phyloP scores from a whole-genome alignment of 2,113 vertebrate species.

The Lathamus discolor region DNA sequence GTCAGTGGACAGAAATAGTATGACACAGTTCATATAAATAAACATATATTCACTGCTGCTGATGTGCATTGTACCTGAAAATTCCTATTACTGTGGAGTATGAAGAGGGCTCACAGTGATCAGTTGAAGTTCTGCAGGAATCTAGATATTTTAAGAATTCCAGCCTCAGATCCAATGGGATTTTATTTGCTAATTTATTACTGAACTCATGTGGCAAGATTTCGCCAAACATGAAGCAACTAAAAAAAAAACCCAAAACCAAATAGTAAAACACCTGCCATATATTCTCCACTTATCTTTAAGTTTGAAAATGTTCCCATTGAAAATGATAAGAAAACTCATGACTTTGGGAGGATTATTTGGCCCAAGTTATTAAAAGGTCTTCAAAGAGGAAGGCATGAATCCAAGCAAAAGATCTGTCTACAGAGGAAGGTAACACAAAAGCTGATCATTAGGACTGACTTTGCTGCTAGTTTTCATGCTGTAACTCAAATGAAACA shows the following conservation, averaged over 20 bases:
- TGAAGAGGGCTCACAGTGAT: not conserved
- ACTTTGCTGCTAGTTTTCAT: constrained; percentile 17
- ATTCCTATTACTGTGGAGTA: not conserved
- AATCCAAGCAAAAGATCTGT: not conserved
- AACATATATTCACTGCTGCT: not conserved
- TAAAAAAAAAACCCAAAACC: not conserved
- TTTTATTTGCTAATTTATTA: not conserved
- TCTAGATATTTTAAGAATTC: not conserved
- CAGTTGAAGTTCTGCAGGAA: not conserved
- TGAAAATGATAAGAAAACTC: not conserved
- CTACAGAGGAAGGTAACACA: not conserved
- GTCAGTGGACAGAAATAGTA: not conserved
- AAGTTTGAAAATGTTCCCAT: not conserved
- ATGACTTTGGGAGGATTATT: not conserved
- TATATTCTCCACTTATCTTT: not conserved
- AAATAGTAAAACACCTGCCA: not conserved
- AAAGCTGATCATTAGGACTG: not conserved
- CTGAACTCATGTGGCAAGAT: not conserved
- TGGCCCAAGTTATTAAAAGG: not conserved
- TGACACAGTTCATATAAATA: not conserved
- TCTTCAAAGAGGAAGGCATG: not conserved
- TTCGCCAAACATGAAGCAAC: not conserved
- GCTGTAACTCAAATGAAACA: constrained; percentile 22
- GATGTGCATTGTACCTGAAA: not conserved
- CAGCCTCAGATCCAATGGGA: not conserved